Conservation (phyloP, 37 sponge, comb jelly and placozoan species). For the Beroe ovata region DNA sequence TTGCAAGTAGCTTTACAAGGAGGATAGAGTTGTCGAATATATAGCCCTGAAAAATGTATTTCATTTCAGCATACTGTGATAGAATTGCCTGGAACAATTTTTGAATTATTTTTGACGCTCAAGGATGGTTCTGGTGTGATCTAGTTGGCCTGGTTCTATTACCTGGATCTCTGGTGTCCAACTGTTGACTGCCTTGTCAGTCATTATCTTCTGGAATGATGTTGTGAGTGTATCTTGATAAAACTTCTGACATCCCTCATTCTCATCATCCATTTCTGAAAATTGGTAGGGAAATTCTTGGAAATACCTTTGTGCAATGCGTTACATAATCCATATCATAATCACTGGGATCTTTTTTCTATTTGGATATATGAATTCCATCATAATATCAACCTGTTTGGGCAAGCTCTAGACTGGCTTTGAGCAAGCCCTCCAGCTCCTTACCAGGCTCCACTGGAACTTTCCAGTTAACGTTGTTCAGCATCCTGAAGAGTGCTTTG, state of each 20-base stretch:
- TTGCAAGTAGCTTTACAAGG: slow-evolving; percentile 85
- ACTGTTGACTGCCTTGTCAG: slow-evolving; percentile 89
- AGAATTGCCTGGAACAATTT: too few relatives aligned
- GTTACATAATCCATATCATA: too few relatives aligned
- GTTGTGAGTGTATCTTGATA: slow-evolving; percentile 81
- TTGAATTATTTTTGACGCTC: too few relatives aligned
- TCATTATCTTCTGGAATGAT: slow-evolving; percentile 83
- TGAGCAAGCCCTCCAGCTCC: slow-evolving; percentile 79
- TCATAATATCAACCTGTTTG: slow-evolving; percentile 71
- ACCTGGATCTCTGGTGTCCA: slow-evolving; percentile 99
- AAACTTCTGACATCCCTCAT: slow-evolving; percentile 88
- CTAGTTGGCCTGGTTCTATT: too few relatives aligned
- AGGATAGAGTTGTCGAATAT: slow-evolving; percentile 79
- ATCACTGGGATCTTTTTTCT: too few relatives aligned
- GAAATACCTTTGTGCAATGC: not conserved
- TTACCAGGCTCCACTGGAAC: slow-evolving; percentile 85
- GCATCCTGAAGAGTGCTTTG: slow-evolving; percentile 52
- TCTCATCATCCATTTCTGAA: slow-evolving; percentile 74
- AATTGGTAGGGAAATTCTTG: not conserved
- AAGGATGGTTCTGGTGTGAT: too few relatives aligned
- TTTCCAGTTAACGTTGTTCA: slow-evolving; percentile 82
- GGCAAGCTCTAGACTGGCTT: slow-evolving; percentile 77
- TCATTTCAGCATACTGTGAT: too few relatives aligned
- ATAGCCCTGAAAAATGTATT: slow-evolving; percentile 74
- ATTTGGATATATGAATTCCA: too few relatives aligned